Evolutionary conservation across 2,888 invertebrate genomes (phyloP).

Genomic region (Catocala sponsa): DNA sequence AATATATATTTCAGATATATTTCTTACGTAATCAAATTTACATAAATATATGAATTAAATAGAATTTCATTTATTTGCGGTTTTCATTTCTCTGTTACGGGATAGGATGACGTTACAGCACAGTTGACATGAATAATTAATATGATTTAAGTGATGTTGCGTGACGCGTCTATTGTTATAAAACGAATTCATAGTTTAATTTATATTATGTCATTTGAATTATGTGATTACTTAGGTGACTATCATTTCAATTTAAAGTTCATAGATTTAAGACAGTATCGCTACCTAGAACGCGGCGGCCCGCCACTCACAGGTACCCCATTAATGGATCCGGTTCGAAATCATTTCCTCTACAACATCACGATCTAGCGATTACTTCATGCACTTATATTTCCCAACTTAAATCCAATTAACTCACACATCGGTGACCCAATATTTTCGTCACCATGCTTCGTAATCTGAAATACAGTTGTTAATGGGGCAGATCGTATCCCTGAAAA

Average conservation of each 20-base stretch:
- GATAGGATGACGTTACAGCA: too few relatives aligned
- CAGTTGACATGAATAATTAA: neutral
- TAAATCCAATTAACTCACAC: conserved; percentile 39
- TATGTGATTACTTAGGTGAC: conserved; percentile 29
- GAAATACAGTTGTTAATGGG: conserved; percentile 43
- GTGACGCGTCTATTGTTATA: neutral
- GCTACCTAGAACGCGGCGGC: conserved; percentile 10
- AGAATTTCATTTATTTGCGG: too few relatives aligned
- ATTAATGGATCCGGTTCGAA: conserved; percentile 50
- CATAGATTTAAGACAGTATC: conserved; percentile 40
- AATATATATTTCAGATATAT: neutral
- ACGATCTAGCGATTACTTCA: conserved; percentile 46
- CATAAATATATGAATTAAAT: too few relatives aligned
- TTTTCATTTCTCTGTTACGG: too few relatives aligned
- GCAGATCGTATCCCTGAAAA: conserved; percentile 64
- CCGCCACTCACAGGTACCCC: conserved; percentile 14
- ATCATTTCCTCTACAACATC: conserved; percentile 57
- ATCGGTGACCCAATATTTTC: conserved; percentile 53
- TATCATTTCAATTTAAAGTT: conserved; percentile 63
- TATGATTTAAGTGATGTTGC: neutral
- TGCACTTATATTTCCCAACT: conserved; percentile 40
- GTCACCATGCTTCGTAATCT: conserved; percentile 46
- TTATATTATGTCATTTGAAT: conserved; percentile 27
- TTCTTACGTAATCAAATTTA: neutral
- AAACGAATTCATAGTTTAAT: neutral